phyloP scores from a whole-genome alignment of 2,888 invertebrate species.

The Melinaea menophilus region DNA sequence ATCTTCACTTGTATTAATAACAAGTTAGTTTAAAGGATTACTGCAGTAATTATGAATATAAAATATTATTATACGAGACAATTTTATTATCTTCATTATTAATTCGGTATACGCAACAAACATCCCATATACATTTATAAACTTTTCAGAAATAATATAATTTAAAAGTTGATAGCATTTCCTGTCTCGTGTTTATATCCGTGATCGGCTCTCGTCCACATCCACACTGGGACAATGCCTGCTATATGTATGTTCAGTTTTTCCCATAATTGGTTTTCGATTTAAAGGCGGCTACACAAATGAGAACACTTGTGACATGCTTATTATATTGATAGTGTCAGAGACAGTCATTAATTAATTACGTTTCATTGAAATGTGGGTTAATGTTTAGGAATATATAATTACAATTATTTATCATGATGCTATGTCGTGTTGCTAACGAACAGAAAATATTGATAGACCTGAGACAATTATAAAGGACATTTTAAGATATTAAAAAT shows the following conservation, averaged over 20 bases:
- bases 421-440: no score
- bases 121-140: no score
- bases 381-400: slow-evolving; percentile 5
- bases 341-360: slow-evolving; percentile 20
- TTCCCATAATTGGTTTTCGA: slow-evolving; percentile 74
- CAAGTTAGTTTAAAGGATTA: not conserved
- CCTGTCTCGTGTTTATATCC: slow-evolving; percentile 15
- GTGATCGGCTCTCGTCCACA: slow-evolving; percentile 34
- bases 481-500: no score
- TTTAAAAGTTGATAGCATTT: not conserved
- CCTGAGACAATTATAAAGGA: no score
- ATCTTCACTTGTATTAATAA: no score
- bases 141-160: no score
- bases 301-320: slow-evolving; percentile 29
- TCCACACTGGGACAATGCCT: slow-evolving; percentile 45
- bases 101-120: no score
- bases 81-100: no score
- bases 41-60: not conserved
- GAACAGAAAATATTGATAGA: no score
- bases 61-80: no score
- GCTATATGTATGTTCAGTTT: slow-evolving; percentile 63
- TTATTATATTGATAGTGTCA: slow-evolving; percentile 22
- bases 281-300: slow-evolving; percentile 35
- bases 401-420: not conserved
- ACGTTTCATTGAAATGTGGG: slow-evolving; percentile 11